phyloP scores from a whole-genome alignment of 2,797 vertebrate species.

The Malurus splendens region DNA sequence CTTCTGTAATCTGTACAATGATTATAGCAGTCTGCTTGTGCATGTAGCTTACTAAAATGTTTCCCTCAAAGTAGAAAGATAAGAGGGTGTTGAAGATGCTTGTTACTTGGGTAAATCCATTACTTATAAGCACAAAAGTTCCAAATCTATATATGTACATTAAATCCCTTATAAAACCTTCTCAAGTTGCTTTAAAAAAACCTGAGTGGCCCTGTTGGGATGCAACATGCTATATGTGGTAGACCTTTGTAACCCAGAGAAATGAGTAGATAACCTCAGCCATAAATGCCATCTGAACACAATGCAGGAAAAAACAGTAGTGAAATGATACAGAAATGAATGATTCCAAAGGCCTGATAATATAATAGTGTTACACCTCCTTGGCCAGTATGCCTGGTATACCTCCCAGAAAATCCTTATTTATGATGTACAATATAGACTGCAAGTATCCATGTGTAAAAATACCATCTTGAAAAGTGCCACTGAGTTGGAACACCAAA shows the following conservation, averaged over 20 bases:
- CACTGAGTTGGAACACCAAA: neutral
- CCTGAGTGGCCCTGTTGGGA: neutral
- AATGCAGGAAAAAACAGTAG: neutral
- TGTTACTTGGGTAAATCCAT: neutral
- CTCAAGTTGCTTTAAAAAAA: neutral
- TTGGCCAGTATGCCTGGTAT: neutral
- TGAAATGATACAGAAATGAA: neutral
- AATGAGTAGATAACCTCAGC: neutral
- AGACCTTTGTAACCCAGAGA: neutral
- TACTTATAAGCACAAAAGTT: neutral
- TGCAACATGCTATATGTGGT: neutral
- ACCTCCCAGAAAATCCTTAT: neutral
- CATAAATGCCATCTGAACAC: neutral
- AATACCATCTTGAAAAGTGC: neutral
- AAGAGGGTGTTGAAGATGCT: neutral
- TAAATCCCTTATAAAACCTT: neutral
- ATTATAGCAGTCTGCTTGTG: neutral
- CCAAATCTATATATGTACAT: neutral
- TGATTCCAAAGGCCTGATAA: neutral
- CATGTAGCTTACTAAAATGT: neutral
- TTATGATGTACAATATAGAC: neutral
- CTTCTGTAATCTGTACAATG: neutral
- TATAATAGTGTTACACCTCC: neutral
- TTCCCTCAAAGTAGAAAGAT: neutral
- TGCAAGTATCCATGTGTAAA: neutral